Evolutionary conservation across 2,888 invertebrate genomes (phyloP).

Genomic region (Plagiodera versicolora): DNA sequence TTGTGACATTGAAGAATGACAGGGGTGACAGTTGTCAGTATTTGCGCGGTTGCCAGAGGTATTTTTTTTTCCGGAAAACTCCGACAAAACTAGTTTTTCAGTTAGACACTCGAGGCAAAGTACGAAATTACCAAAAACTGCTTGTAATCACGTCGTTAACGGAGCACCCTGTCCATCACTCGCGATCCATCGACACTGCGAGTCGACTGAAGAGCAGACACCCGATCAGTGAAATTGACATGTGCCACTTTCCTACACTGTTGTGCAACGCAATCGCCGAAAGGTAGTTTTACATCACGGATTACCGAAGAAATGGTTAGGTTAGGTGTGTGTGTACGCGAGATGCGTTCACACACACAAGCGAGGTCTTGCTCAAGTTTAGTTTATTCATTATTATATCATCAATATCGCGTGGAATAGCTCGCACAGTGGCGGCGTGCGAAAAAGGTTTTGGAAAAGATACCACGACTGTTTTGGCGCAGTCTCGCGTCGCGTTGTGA

Average conservation of each 20-base stretch:
- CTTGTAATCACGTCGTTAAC: conserved; percentile 1
- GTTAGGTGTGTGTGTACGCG: not conserved
- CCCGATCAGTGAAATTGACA: conserved; percentile 9
- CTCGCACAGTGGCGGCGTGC: not conserved
- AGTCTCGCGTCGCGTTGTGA: no score
- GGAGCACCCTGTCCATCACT: not conserved
- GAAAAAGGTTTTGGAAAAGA: no score
- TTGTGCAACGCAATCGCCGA: not conserved
- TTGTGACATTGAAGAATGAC: no score
- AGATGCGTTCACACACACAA: conserved; percentile 5
- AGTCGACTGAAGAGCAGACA: conserved; percentile 10
- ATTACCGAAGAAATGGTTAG: not conserved
- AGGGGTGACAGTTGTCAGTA: no score
- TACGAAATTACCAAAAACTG: not conserved
- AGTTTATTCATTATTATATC: no score
- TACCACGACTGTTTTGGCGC: no score
- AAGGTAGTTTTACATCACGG: not conserved
- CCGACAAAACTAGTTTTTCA: no score
- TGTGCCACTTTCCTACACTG: conserved; percentile 26
- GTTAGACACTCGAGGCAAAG: no score
- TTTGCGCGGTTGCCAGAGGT: no score
- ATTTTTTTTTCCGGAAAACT: no score
- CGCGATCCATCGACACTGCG: conserved; percentile 6
- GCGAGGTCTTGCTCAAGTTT: conserved; percentile 4
- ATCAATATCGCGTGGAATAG: conserved; percentile 1